phyloP scores from a whole-genome alignment of 2,113 vertebrate genomes.

The Oryctolagus cuniculus region mOryCun1.1 NC_091451.1:16590501-16591000 shows the following conservation, averaged over 20 bases:
- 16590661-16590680: neutral
- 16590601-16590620: neutral
- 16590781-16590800: constrained; percentile 26
- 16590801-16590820: constrained; percentile 50
- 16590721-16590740: neutral
- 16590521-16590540: neutral
- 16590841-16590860: neutral
- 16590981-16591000: too few relatives aligned
- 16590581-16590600: too few relatives aligned
- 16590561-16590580: too few relatives aligned
- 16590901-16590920: constrained; percentile 52
- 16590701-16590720: too few relatives aligned
- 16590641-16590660: constrained; percentile 33
- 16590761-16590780: neutral
- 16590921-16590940: neutral
- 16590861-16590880: constrained; percentile 65
- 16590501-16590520: neutral
- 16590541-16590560: too few relatives aligned
- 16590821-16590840: constrained; percentile 53
- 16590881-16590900: neutral
- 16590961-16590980: too few relatives aligned
- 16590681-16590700: neutral
- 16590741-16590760: neutral
- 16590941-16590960: constrained; percentile 54
- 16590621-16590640: constrained; percentile 69